Evolutionary conservation across 2,888 invertebrate genomes (phyloP).

Genomic region (Silvanus unidentatus): DNA sequence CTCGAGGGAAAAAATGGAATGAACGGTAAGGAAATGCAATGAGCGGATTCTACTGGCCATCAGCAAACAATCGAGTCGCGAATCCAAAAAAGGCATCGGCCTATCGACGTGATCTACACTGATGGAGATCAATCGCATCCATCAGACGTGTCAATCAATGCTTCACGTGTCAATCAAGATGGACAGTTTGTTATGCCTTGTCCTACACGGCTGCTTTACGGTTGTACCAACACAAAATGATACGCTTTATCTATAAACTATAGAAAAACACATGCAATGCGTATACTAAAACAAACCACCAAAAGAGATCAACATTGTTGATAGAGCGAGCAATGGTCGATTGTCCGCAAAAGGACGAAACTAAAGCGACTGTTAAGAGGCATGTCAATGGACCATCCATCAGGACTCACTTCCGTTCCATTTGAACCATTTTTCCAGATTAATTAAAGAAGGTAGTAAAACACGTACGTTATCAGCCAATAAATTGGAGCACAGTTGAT

Average conservation of each 20-base stretch:
- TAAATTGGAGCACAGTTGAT: too few species aligned
- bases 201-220: conserved; percentile 45
- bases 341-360: conserved; percentile 21
- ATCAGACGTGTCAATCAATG: conserved; percentile 46
- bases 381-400: too few species aligned
- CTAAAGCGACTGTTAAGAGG: conserved; percentile 12
- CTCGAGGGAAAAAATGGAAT: too few species aligned
- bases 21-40: not conserved
- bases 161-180: conserved; percentile 47
- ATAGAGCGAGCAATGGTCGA: conserved; percentile 23
- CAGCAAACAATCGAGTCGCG: conserved; percentile 29
- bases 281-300: conserved; percentile 5
- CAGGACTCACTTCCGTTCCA: too few species aligned
- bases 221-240: conserved; percentile 16
- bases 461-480: too few species aligned
- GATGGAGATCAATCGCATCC: conserved; percentile 48
- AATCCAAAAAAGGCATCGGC: conserved; percentile 34
- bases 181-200: conserved; percentile 46
- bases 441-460: too few species aligned
- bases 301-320: conserved; percentile 21
- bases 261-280: conserved; percentile 1
- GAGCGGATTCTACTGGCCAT: conserved; percentile 1
- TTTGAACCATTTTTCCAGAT: too few species aligned
- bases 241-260: conserved; percentile 16
- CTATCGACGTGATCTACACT: conserved; percentile 46